phyloP scores from a whole-genome alignment of 2,888 invertebrate genomes.

The Diarsia mendica region DNA sequence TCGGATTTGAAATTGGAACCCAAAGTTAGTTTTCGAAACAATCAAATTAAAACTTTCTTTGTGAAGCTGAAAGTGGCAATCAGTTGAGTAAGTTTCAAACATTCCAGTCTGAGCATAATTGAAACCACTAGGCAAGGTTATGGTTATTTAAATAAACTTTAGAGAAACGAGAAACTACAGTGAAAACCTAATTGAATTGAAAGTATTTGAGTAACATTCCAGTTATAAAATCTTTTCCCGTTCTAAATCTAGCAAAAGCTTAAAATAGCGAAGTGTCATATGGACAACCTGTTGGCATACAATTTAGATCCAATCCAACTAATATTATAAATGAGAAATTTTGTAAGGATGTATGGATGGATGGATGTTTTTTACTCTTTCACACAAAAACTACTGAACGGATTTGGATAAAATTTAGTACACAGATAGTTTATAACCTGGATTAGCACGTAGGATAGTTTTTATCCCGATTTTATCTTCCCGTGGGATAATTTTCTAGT shows the following conservation, averaged over 20 bases:
- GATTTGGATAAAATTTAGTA: too few species aligned
- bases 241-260: neutral
- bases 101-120: conserved; percentile 23
- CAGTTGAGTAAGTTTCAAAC: conserved; percentile 36
- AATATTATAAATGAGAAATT: too few species aligned
- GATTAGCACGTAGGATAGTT: too few species aligned
- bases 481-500: too few species aligned
- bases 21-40: conserved; percentile 47
- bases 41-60: conserved; percentile 61
- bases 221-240: neutral
- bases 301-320: too few species aligned
- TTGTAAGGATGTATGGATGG: too few species aligned
- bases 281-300: too few species aligned
- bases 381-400: too few species aligned
- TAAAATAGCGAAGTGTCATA: too few species aligned
- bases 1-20: conserved; percentile 48
- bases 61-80: conserved; percentile 44
- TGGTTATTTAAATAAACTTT: conserved; percentile 23
- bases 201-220: neutral
- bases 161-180: neutral
- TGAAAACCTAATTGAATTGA: neutral
- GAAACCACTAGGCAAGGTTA: conserved; percentile 9
- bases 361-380: too few species aligned
- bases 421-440: too few species aligned
- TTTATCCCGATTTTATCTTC: too few species aligned